Evolutionary conservation across 2,888 invertebrate genomes (phyloP).

Genomic region (Lycaena phlaeas): DNA sequence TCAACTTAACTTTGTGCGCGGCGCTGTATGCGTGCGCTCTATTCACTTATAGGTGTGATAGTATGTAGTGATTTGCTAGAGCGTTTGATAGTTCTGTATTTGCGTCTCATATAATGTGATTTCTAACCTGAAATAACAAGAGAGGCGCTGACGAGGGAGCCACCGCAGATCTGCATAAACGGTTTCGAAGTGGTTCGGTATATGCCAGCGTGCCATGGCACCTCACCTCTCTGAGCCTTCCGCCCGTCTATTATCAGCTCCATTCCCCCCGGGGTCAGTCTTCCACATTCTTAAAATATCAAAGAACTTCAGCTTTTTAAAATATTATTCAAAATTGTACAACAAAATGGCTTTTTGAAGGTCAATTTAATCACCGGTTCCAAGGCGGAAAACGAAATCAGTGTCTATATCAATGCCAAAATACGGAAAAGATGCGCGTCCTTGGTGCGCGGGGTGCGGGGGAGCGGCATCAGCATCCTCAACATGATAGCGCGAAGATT

Average conservation of each 20-base stretch:
- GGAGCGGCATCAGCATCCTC: no score
- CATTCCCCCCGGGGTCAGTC: constrained; percentile 25
- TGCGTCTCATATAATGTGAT: neutral
- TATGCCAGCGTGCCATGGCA: constrained; percentile 66
- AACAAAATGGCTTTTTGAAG: neutral
- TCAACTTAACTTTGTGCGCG: no score
- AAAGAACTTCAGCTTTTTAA: neutral
- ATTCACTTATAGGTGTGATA: no score
- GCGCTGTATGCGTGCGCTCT: no score
- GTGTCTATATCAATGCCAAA: no score
- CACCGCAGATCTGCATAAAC: constrained; percentile 59
- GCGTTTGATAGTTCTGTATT: neutral
- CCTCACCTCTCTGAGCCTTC: constrained; percentile 26
- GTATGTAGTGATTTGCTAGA: no score
- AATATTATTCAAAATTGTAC: neutral
- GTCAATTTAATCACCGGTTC: no score
- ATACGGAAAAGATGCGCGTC: no score
- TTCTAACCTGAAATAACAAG: constrained; percentile 24
- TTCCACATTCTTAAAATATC: constrained; percentile 35
- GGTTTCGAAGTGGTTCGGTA: constrained; percentile 36
- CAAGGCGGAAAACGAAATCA: no score
- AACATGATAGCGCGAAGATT: no score
- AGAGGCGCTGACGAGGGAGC: constrained; percentile 41
- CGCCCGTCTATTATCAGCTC: constrained; percentile 48
- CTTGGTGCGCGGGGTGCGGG: no score